Evolutionary conservation across 1,140 invertebrate species (phyloP), one percentile per base, ranked within the genome.

Genomic region (Sarcophaga peregrina): DNA sequence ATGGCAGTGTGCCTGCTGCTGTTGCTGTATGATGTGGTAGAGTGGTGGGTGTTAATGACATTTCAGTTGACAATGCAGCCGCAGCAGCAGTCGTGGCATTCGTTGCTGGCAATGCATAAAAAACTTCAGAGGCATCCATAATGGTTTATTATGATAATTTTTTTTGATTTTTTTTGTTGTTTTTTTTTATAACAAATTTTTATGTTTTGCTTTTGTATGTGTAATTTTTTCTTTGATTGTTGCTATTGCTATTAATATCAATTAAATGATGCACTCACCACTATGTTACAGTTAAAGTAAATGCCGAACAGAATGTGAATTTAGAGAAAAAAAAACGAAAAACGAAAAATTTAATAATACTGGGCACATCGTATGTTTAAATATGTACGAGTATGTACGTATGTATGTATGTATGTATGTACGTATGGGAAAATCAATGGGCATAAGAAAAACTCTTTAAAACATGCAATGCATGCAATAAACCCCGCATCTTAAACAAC

Each of bases 1-100:
- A 85, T 25, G 87, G 88, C 25, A 37, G 25, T 73, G 54, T 82
- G 13, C 37, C 50, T 81, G 78, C 46, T 54, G 78, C 48, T 48
- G 48, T 45, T 37, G 47, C 78, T 54, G 76, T 8, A 37, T 80
- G 80, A 37, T 80, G 80, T 20, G 80, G 62, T 81, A 8, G 50
- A 58, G 80, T 58, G n/a, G 80, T 81, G 75, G 75, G 75, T 20
- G 75, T 78, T 78, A 78, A 78, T 78, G 75, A 78, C 75, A 78
- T 78, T 78, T 78, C 75, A 78, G n/a, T 50, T 50, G 75, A 52
- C 47, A 78, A 50, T 50, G 75, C 46, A 47, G n/a, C n/a, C n/a
- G n/a, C n/a, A 72, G 52, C 52, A 54, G 6, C 62, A 17, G 25
- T 68, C 10, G 47, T 17, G 47, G 74, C 37, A 6, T 25, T 15